Conservation (phyloP, 92 coral and sea anemone species). For the Zoanthus sansibaricus region DNA sequence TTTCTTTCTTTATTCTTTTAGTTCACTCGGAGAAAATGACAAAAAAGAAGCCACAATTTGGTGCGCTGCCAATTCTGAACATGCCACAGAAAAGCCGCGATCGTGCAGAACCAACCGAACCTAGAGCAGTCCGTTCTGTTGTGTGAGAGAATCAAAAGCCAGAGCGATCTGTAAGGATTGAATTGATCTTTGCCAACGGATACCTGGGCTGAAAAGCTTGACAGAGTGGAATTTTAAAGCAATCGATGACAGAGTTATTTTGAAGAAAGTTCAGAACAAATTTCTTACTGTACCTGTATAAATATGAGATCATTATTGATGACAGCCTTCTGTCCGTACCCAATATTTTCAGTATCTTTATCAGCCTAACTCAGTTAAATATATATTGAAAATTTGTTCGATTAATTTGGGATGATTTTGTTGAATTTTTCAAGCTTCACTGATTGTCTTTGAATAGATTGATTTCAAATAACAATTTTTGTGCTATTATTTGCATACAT, state of each 20-base stretch:
- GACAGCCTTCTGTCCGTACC: no score
- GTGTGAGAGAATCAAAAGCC: slow-evolving; percentile 8
- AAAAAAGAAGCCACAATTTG: slow-evolving; percentile 10
- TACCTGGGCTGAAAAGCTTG: slow-evolving; percentile 10
- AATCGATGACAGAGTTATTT: slow-evolving; percentile 18
- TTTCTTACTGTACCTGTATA: no score
- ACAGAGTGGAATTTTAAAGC: slow-evolving; percentile 12
- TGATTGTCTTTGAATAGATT: no score
- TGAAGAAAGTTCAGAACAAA: no score
- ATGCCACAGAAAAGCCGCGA: slow-evolving; percentile 38
- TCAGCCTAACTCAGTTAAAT: no score
- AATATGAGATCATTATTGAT: no score
- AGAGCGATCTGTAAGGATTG: slow-evolving; percentile 14
- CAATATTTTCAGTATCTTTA: no score
- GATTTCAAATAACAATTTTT: no score
- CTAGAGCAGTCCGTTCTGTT: neutral
- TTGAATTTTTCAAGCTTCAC: no score
- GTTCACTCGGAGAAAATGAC: neutral
- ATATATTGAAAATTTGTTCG: no score
- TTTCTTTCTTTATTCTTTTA: no score
- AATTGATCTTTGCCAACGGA: neutral
- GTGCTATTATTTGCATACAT: no score
- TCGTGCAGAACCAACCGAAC: slow-evolving; percentile 6
- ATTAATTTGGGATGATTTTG: neutral
- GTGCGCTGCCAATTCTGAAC: slow-evolving; percentile 33